Conservation (phyloP, 2,113 vertebrate species). For the Podarcis cretensis region DNA sequence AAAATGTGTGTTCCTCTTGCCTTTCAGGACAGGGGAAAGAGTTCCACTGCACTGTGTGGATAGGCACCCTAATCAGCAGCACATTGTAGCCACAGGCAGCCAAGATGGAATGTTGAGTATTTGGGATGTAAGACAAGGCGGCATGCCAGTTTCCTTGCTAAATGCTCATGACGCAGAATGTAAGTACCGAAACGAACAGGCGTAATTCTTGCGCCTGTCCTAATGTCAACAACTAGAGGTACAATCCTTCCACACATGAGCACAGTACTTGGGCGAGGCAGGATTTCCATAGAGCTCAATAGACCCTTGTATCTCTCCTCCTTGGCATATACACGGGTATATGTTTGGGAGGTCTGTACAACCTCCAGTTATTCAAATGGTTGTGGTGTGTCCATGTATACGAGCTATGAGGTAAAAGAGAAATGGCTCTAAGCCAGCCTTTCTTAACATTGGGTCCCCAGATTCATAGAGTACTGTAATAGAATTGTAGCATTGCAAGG, state of each 20-base stretch:
- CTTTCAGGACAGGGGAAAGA: conserved; percentile 86
- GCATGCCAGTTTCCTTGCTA: conserved; percentile 90
- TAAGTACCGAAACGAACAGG: conserved; percentile 69
- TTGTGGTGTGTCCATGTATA: neutral
- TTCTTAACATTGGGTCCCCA: too few species aligned
- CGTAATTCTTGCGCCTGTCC: neutral
- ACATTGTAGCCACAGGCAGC: conserved; percentile 93
- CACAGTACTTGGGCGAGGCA: neutral
- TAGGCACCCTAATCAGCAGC: conserved; percentile 95
- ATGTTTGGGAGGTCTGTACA: neutral
- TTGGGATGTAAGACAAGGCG: conserved; percentile 94
- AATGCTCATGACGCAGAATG: conserved; percentile 96
- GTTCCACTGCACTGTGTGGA: conserved; percentile 95
- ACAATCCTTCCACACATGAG: neutral
- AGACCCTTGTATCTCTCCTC: neutral
- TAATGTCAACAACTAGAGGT: neutral
- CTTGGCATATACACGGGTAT: neutral
- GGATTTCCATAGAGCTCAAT: neutral
- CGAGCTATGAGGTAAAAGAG: neutral
- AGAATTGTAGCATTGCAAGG: too few species aligned
- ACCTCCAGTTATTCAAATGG: neutral
- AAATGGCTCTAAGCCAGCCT: neutral
- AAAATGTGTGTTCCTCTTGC: neutral
- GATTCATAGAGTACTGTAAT: too few species aligned
- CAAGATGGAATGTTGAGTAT: conserved; percentile 97